Conservation (phyloP, 2,113 vertebrate species). For the Tiliqua scincoides region DNA sequence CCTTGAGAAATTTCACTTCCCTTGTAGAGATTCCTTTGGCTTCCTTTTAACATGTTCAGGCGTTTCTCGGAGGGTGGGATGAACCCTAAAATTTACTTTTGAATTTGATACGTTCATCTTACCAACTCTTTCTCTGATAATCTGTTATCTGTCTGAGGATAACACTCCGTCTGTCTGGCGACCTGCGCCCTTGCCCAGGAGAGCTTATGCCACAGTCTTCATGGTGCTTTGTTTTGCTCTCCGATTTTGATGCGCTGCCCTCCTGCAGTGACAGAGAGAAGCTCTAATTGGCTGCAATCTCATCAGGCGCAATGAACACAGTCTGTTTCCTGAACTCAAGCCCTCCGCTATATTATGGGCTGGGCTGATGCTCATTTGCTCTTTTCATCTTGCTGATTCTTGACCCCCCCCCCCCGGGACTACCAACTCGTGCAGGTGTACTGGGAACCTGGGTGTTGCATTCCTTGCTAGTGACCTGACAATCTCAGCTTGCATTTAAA, state of each 20-base stretch:
- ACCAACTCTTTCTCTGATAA: no score
- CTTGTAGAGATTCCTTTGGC: no score
- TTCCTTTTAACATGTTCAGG: no score
- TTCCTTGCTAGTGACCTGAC: not conserved
- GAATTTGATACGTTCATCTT: no score
- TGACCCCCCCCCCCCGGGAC: not conserved
- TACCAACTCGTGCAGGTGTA: not conserved
- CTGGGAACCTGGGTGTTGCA: not conserved
- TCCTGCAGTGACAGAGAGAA: not conserved
- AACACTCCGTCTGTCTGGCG: no score
- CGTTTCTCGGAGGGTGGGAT: no score
- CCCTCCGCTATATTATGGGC: not conserved
- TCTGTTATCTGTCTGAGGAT: no score
- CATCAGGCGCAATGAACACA: not conserved
- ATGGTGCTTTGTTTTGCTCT: not conserved
- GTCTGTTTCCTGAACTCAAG: not conserved
- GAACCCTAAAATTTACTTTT: no score
- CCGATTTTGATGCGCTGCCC: not conserved
- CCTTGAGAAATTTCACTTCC: no score
- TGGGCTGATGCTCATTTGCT: slow-evolving; percentile 6
- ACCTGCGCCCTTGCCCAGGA: not conserved
- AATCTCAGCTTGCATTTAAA: not conserved
- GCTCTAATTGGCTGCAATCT: not conserved
- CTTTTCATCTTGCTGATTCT: not conserved
- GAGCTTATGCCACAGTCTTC: slow-evolving; percentile 1